These are phyloP conservation scores for Drosophila rubida DNA, from an alignment of 2,888 invertebrate genomes.

Conservation along the genomic window DNA sequence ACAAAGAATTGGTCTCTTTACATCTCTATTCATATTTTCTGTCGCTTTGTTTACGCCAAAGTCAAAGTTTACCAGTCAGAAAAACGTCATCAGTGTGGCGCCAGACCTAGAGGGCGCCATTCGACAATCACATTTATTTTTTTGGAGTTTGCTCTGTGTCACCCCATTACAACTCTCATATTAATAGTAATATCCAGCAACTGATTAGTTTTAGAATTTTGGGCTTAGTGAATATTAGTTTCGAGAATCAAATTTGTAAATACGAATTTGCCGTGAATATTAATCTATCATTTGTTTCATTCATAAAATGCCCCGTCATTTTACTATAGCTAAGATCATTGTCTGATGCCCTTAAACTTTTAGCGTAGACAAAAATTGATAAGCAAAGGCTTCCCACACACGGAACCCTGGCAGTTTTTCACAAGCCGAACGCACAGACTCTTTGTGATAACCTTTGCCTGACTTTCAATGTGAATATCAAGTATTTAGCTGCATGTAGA, in stretches of 20 bases:
- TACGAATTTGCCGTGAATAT: neutral
- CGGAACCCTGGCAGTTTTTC: slow-evolving; percentile 52
- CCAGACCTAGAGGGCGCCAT: slow-evolving; percentile 63
- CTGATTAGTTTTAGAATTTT: no score
- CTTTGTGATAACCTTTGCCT: slow-evolving; percentile 65
- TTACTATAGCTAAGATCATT: slow-evolving; percentile 63
- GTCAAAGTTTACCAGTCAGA: slow-evolving; percentile 8
- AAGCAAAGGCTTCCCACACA: slow-evolving; percentile 74
- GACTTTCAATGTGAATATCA: slow-evolving; percentile 63
- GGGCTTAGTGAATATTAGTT: no score
- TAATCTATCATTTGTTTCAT: slow-evolving; percentile 46
- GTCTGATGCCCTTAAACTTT: slow-evolving; percentile 28
- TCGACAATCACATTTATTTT: slow-evolving; percentile 73
- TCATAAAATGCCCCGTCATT: slow-evolving; percentile 71
- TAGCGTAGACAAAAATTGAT: slow-evolving; percentile 45
- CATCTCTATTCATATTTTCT: slow-evolving; percentile 37
- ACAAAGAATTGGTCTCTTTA: slow-evolving; percentile 2
- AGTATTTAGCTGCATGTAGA: slow-evolving; percentile 56
- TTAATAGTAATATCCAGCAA: no score
- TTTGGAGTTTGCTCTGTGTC: slow-evolving; percentile 32
- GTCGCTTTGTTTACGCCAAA: slow-evolving; percentile 37
- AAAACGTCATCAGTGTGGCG: slow-evolving; percentile 39
- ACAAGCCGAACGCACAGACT: slow-evolving; percentile 52
- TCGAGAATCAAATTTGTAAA: neutral
- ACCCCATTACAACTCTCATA: neutral